phyloP scores from a whole-genome alignment of 2,888 invertebrate species.

The Dicyrtomina minuta region DNA sequence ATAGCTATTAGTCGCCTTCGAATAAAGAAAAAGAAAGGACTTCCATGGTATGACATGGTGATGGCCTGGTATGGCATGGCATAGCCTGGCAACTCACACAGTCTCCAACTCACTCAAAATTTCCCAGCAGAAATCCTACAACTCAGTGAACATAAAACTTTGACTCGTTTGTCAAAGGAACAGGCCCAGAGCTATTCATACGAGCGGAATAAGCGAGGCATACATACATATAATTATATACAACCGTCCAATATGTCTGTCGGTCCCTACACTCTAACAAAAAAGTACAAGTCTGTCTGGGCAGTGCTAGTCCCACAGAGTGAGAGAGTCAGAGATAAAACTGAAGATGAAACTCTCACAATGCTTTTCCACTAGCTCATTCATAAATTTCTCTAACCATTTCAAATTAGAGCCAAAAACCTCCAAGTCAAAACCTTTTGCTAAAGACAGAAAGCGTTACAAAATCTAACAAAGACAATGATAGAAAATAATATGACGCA shows the following conservation, averaged over 20 bases:
- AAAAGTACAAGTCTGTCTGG: too few relatives aligned
- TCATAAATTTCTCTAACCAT: constrained; percentile 28
- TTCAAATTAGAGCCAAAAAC: constrained; percentile 20
- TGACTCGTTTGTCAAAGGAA: constrained; percentile 8
- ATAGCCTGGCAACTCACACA: too few relatives aligned
- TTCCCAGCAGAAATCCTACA: constrained; percentile 14
- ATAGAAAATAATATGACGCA: background rate
- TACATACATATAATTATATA: background rate
- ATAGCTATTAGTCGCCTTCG: too few relatives aligned
- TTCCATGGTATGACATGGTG: too few relatives aligned
- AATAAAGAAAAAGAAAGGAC: too few relatives aligned
- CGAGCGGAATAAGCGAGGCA: constrained; percentile 16
- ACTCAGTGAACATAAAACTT: constrained; percentile 16
- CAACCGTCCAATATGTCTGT: background rate
- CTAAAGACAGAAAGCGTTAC: constrained; percentile 13
- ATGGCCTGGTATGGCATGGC: too few relatives aligned
- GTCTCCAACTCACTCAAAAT: constrained; percentile 7
- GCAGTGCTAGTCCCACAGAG: background rate
- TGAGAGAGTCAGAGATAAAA: constrained; percentile 2
- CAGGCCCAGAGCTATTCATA: constrained; percentile 5
- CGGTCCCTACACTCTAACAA: too few relatives aligned
- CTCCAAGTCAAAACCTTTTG: background rate
- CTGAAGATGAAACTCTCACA: constrained; percentile 2
- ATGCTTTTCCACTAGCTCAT: constrained; percentile 17
- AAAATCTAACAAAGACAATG: constrained; percentile 26